Evolutionary conservation across 2,888 invertebrate genomes (phyloP).

Genomic region (Pyrochroa serraticornis): DNA sequence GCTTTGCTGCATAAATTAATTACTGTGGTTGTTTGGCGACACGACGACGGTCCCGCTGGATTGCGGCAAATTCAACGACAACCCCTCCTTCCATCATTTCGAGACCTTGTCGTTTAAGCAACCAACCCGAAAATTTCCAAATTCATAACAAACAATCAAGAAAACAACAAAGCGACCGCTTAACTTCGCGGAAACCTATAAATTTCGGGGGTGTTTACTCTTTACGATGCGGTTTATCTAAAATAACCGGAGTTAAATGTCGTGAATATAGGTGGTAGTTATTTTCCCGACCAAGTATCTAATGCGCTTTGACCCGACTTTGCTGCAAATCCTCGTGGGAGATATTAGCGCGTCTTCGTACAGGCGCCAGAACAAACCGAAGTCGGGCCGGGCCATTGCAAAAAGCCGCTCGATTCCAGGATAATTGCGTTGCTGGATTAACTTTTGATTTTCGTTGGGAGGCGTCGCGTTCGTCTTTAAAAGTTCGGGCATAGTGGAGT

Average conservation of each 20-base stretch:
- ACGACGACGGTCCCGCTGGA: slow-evolving; percentile 9
- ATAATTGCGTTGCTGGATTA: too few relatives aligned
- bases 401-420: too few relatives aligned
- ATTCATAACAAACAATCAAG: slow-evolving; percentile 10
- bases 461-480: too few relatives aligned
- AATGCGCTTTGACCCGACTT: slow-evolving; percentile 42
- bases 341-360: slow-evolving; percentile 47
- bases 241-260: slow-evolving; percentile 35
- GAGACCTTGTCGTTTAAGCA: background rate
- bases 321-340: slow-evolving; percentile 44
- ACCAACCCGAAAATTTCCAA: slow-evolving; percentile 24
- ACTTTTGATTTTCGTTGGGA: too few relatives aligned
- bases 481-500: too few relatives aligned
- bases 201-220: slow-evolving; percentile 30
- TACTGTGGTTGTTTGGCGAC: slow-evolving; percentile 33
- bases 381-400: slow-evolving; percentile 8
- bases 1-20: slow-evolving; percentile 50
- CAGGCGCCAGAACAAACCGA: slow-evolving; percentile 43
- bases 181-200: slow-evolving; percentile 26
- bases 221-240: slow-evolving; percentile 35
- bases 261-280: slow-evolving; percentile 34
- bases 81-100: background rate
- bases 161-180: slow-evolving; percentile 17
- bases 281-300: slow-evolving; percentile 38
- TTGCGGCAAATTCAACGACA: too few relatives aligned